Evolutionary conservation across 2,797 vertebrate genomes (phyloP).

Genomic region (Potorous gilbertii): DNA sequence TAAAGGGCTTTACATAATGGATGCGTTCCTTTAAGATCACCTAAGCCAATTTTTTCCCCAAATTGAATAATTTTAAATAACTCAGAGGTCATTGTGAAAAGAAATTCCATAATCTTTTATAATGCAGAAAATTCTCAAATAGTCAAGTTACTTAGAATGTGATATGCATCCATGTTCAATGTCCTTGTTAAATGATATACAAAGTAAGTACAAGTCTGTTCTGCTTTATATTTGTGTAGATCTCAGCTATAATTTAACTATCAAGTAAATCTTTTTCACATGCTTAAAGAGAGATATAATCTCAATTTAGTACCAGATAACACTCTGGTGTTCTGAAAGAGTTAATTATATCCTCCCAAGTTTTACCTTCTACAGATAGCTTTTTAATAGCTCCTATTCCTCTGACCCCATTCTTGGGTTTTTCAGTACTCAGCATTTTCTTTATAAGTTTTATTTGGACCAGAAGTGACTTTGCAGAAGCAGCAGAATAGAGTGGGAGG

Average conservation of each 20-base stretch:
- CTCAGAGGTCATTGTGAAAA: conserved; percentile 17
- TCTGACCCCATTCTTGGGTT: not conserved
- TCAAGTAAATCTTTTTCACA: not conserved
- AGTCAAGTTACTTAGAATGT: not conserved
- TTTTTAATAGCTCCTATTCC: not conserved
- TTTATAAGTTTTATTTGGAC: not conserved
- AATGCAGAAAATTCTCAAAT: conserved; percentile 14
- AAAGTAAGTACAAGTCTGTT: not conserved
- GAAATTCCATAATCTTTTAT: conserved; percentile 7
- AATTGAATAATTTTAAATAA: not conserved
- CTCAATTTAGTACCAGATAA: not conserved
- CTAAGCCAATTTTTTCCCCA: not conserved
- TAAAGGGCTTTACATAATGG: not conserved
- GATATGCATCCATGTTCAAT: not conserved
- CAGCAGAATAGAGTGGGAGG: not conserved
- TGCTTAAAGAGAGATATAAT: conserved; percentile 4
- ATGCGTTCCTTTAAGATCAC: not conserved
- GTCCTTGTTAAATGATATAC: not conserved
- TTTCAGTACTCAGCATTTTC: conserved; percentile 28
- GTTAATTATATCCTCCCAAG: not conserved
- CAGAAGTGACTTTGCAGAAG: not conserved
- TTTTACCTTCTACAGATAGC: not conserved
- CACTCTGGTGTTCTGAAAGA: not conserved
- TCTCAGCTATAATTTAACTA: not conserved
- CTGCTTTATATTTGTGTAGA: not conserved